Conservation (phyloP, 2,797 vertebrate genomes). For the Masticophis lateralis region DNA sequence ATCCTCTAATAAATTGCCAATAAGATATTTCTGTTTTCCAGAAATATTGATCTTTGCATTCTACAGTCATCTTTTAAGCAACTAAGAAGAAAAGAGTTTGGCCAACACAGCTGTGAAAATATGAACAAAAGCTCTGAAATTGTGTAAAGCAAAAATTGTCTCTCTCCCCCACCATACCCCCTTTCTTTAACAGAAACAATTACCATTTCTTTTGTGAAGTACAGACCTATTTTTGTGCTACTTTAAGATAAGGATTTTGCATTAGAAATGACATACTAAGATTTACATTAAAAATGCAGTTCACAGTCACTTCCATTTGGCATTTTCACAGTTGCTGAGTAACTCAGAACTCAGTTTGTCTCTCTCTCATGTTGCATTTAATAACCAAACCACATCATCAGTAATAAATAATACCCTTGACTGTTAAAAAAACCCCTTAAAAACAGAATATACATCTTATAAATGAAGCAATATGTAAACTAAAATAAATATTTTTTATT, state of each 20-base stretch:
- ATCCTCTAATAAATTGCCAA: conserved; percentile 30
- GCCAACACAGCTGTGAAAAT: conserved; percentile 42
- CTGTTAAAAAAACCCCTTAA: not conserved
- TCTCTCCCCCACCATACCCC: not conserved
- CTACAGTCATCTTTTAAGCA: conserved; percentile 40
- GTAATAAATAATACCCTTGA: not conserved
- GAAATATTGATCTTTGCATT: conserved; percentile 53
- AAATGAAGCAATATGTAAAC: not conserved
- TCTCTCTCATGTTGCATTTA: conserved; percentile 58
- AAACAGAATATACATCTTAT: not conserved
- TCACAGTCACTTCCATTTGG: conserved; percentile 56
- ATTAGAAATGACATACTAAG: conserved; percentile 68
- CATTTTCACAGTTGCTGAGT: conserved; percentile 62
- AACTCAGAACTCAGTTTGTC: conserved; percentile 64
- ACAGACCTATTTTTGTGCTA: conserved; percentile 26
- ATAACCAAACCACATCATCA: conserved; percentile 46
- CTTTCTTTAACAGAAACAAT: conserved; percentile 35
- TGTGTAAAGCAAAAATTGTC: conserved; percentile 36
- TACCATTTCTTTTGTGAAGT: conserved; percentile 42
- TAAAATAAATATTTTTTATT: conserved; percentile 31
- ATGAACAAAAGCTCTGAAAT: conserved; percentile 49
- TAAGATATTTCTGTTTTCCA: conserved; percentile 51
- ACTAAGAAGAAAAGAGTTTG: conserved; percentile 27
- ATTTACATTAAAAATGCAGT: conserved; percentile 70
- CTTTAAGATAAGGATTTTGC: conserved; percentile 65